Evolutionary conservation across 2,113 vertebrate species (phyloP), one percentile per base, ranked within the genome.

Genomic region (Henicopernis longicauda): DNA sequence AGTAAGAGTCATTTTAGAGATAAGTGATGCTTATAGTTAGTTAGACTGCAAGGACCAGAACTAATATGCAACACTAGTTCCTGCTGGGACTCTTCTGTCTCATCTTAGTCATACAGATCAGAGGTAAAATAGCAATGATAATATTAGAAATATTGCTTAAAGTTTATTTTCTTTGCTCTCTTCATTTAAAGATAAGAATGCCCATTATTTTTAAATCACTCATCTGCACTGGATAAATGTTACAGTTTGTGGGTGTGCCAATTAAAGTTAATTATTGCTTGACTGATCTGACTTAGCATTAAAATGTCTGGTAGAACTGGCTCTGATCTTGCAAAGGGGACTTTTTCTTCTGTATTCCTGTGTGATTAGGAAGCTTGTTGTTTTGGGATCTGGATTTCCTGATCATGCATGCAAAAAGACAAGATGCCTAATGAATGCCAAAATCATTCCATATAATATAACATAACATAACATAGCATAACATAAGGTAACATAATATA

Each of bases 201-300:
- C 67, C 85, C 88, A 71, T 93, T 95, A 94, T 96, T 97, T 95
- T 94, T 71, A 87, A 96, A 86, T 95, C 91, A 94, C 84, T 96
- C 91, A 70, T 87, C 93, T 94, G 78, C 79, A 61, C 74, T 83
- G 82, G 65, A 76, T 87, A 94, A 95, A 95, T 79, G 87, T 85
- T 96, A 91, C 76, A 88, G 84, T 76, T 91, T 95, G 91, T 93
- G 91, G 95, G 93, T 92, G 93, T 95, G 87, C 76, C 91, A 96
- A 88, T 96, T 97, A 93, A 94, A 83, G 83, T 88, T 96, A 97
- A 98, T 97, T 97, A 96, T 94, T 96, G 82, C 89, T 89, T 93
- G 92, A 95, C 95, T 93, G 94, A 95, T 96, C 96, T 98, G 95
- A 97, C 93, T 93, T 96, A 85, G 93, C 92, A 94, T 89, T 95